Evolutionary conservation across 2,888 invertebrate species (phyloP).

Genomic region (Eupeodes latifasciatus): DNA sequence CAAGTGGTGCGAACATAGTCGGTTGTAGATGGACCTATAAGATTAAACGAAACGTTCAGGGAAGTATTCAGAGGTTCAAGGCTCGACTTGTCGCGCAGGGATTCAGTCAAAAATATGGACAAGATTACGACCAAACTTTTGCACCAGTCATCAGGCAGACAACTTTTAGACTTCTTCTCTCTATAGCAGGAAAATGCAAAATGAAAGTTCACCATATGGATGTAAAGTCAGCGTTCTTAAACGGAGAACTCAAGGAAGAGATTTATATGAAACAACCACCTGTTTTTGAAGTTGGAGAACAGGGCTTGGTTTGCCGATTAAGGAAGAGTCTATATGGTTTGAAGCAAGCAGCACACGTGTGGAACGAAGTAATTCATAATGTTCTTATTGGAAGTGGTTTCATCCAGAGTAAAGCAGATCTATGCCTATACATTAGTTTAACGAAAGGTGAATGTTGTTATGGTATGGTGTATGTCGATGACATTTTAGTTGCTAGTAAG

Average conservation of each 20-base stretch:
- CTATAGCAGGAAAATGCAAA: neutral
- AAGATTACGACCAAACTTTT: neutral
- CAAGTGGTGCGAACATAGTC: neutral
- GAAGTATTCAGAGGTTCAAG: neutral
- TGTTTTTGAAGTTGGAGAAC: no score
- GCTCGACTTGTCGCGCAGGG: conserved; percentile 13
- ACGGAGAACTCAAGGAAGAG: no score
- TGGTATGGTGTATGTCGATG: no score
- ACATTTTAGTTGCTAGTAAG: no score
- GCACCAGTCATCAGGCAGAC: neutral
- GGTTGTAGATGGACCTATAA: neutral
- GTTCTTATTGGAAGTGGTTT: neutral
- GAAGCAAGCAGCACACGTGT: no score
- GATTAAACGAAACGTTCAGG: conserved; percentile 2
- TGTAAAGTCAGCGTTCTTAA: neutral
- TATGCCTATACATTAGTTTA: neutral
- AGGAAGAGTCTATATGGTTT: no score
- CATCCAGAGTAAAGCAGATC: neutral
- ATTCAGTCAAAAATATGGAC: neutral
- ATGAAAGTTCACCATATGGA: conserved; percentile 21
- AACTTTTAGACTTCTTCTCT: neutral
- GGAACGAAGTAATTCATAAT: no score
- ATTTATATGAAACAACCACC: no score
- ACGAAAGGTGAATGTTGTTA: neutral
- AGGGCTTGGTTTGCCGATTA: no score